A percentile compares a stretch with the other conserved stretches of the same genome.
These are phyloP conservation scores for Flexamia atlantica DNA, from an alignment of 2,888 invertebrate genomes.

Conservation along the genomic window DNA sequence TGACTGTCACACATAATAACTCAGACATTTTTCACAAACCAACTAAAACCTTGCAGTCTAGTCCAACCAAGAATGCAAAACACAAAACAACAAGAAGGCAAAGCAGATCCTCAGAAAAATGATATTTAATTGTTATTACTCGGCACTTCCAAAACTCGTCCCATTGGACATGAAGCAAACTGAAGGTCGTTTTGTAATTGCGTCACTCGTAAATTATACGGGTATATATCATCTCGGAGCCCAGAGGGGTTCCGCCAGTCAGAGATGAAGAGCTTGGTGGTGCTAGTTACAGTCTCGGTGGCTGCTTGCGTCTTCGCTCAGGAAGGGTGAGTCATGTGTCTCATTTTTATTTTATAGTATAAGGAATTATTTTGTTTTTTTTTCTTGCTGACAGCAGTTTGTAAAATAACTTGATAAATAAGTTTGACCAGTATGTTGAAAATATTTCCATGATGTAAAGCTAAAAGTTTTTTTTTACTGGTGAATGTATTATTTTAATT, in stretches of 20 bases:
- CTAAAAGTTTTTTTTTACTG: too few relatives aligned
- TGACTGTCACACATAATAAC: too few relatives aligned
- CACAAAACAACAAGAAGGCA: neutral
- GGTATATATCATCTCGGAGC: neutral
- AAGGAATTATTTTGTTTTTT: too few relatives aligned
- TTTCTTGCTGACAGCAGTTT: too few relatives aligned
- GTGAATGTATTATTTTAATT: too few relatives aligned
- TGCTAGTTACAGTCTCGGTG: neutral
- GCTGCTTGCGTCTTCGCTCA: neutral
- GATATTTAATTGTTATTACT: neutral
- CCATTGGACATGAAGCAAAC: neutral
- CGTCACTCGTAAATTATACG: neutral
- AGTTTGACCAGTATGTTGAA: too few relatives aligned
- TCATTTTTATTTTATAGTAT: too few relatives aligned
- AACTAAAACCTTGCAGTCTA: neutral
- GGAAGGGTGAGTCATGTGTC: neutral
- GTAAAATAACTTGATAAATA: too few relatives aligned
- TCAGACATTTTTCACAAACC: too few relatives aligned
- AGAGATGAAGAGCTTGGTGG: slow-evolving; percentile 10
- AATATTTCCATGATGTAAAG: too few relatives aligned
- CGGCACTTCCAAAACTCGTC: neutral
- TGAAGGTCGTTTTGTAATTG: neutral
- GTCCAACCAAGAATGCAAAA: neutral
- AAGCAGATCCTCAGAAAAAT: neutral
- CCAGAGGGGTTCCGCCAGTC: neutral